Evolutionary conservation across 2,797 vertebrate species (phyloP).

Genomic region (Rhodeus uyekii): DNA sequence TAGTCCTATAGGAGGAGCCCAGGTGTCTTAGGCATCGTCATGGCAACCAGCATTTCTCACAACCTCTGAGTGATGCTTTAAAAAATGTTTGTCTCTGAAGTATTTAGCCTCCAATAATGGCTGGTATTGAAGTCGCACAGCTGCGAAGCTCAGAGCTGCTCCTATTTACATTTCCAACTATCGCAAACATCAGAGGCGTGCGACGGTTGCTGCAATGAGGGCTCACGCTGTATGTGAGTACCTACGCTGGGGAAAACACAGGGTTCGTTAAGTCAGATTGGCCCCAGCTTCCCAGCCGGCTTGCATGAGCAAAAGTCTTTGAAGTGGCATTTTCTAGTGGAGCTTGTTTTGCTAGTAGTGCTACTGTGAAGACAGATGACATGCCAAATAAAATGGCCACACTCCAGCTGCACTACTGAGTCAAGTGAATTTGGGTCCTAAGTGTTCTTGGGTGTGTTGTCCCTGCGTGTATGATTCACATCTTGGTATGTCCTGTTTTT

Average conservation of each 20-base stretch:
- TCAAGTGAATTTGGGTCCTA: constrained; percentile 8
- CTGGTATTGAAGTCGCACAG: constrained; percentile 30
- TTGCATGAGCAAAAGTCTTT: constrained; percentile 49
- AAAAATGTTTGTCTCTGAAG: constrained; percentile 26
- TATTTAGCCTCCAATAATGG: constrained; percentile 34
- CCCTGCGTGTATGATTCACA: constrained; percentile 39
- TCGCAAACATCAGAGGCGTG: constrained; percentile 38
- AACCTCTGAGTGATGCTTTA: constrained; percentile 41
- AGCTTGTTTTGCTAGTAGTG: constrained; percentile 38
- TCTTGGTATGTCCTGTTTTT: constrained; percentile 42
- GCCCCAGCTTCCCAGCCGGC: constrained; percentile 47
- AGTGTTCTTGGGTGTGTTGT: constrained; percentile 35
- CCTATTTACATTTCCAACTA: constrained; percentile 54
- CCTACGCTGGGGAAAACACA: constrained; percentile 26
- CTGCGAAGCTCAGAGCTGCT: constrained; percentile 29
- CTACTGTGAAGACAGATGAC: constrained; percentile 63
- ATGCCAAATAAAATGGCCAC: constrained; percentile 65
- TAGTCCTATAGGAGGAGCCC: constrained; percentile 25
- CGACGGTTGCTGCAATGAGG: constrained; percentile 27
- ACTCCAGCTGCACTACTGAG: constrained; percentile 35
- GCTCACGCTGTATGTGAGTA: constrained; percentile 2
- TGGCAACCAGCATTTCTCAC: constrained; percentile 48
- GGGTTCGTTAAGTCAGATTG: constrained; percentile 61
- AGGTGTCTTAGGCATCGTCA: constrained; percentile 43
- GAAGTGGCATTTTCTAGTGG: constrained; percentile 36